These are phyloP conservation scores for Strigamia transsilvanica DNA, from an alignment of 2,888 invertebrate species.

Conservation along the genomic window DNA sequence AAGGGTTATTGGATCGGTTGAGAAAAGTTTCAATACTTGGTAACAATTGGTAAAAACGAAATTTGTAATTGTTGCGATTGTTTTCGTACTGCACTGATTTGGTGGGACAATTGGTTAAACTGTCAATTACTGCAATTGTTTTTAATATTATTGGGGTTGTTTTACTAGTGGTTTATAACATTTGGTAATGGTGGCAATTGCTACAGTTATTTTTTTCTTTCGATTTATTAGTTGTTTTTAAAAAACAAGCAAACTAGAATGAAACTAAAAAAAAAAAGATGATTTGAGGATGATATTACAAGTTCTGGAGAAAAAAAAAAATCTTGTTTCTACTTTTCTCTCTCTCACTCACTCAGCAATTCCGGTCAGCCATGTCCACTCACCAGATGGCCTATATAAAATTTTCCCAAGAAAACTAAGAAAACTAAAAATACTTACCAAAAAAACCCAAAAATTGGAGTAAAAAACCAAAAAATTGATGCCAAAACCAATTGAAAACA, in stretches of 20 bases:
- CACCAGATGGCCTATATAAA: constrained; percentile 5
- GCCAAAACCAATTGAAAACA: neutral
- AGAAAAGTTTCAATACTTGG: too few species aligned
- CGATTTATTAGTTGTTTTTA: neutral
- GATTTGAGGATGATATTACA: neutral
- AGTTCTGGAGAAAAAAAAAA: neutral
- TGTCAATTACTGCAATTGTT: too few species aligned
- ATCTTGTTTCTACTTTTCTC: constrained; percentile 6
- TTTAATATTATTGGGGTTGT: too few species aligned
- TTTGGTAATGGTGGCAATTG: too few species aligned
- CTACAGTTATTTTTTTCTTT: too few species aligned
- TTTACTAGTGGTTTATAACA: too few species aligned
- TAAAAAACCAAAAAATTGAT: neutral
- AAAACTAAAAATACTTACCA: neutral
- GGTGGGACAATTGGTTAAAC: too few species aligned
- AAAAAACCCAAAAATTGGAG: neutral
- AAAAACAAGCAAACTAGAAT: neutral
- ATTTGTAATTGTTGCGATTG: too few species aligned
- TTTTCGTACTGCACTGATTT: too few species aligned
- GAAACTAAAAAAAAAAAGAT: neutral
- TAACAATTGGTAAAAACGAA: too few species aligned
- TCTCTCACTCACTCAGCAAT: neutral
- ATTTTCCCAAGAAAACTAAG: constrained; percentile 7
- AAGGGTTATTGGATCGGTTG: neutral
- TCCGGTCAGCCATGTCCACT: constrained; percentile 14